Base-by-base conservation (phyloP, 2,113 vertebrate genomes). In the Delphinus delphis region DNA sequence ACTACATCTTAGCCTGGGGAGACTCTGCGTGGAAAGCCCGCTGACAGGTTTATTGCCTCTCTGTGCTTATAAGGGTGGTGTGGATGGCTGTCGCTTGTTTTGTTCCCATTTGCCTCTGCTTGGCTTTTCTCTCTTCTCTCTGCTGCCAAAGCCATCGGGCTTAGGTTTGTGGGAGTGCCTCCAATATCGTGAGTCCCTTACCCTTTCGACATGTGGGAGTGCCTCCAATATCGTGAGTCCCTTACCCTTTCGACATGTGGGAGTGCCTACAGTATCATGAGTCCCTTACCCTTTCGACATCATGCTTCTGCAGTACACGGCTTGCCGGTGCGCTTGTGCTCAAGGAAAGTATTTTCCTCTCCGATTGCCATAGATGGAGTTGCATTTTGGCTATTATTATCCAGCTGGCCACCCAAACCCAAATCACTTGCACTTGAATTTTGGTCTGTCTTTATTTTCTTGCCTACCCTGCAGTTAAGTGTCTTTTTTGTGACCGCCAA, bases 41-140 rank as follows among this genome's bases (percentile, higher is more conserved):
- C 3, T 3, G 58, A 26, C 44, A 25, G 44, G 8, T 20, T 12
- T 28, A 11, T 9, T 44, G 63, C 21, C 36, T 25, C 33, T n/a
- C 17, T 31, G 36, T 1, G 5, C 2, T 2, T 4, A 3, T 10
- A 2, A 31, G 6, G 0, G 38, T 12, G 1, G 1, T 4, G 0
- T 10, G 17, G 25, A 6, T 8, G 33, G 11, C 31, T 31, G 62
- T 80, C 2, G 10, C 26, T 55, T 33, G 26, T 60, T 58, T 44
- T 71, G 9, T 50, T 50, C 41, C 33, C 9, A 1, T 1, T 0
- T 0, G 33, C 33, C 31, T 33, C 18, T 21, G 4, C 6, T 50
- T 17, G 67, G 5, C 18, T 55, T 55, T 21, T 25, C 53, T 44
- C 23, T 18, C 12, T 60, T 77, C 36, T 21, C 14, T 77, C 50